Evolutionary conservation across 2,797 vertebrate species (phyloP), one percentile per base, ranked within the genome.

Genomic region (Anguilla obscura): DNA sequence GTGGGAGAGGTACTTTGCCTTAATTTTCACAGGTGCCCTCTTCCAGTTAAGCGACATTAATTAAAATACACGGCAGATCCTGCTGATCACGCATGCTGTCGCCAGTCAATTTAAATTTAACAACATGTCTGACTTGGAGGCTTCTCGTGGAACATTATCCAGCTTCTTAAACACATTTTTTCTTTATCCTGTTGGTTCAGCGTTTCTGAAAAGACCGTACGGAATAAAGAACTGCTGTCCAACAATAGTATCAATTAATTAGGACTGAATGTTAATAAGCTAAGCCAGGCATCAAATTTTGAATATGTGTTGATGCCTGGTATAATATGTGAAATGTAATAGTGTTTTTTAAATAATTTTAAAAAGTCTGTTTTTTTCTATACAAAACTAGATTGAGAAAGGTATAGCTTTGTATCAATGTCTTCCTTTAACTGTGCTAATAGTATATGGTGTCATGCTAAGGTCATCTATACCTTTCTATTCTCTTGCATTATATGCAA

Each of bases 71-170:
- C 36, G 12, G 33, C 27, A 33, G 27, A 76, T 27, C n/a, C n/a
- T 69, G 63, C 63, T 69, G 63, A 69, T 69, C 63, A n/a, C 63
- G n/a, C 63, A 69, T 69, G 63, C 63, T 66, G 63, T 66, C 7
- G 21, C 63, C 18, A 69, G 27, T 69, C 63, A 69, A 69, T 69
- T 69, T 69, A n/a, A 69, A 69, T 76, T 76, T 21, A 76, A 14
- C 27, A 76, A 76, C 71, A 76, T 14, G 33, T 76, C 71, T 36
- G 71, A 76, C 27, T 69, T 21, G 33, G 33, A 76, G 14, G 12
- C 10, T n/a, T 69, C 63, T 69, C n/a, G n/a, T 3, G 8, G 24
- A 69, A 27, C 63, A 5, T 69, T 33, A 36, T 76, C 71, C 1
- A 33, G 71, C 30, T 16, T 36, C 71, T 76, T 33, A 76, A 76